phyloP scores from a whole-genome alignment of 2,113 vertebrate species.

The Numenius arquata region DNA sequence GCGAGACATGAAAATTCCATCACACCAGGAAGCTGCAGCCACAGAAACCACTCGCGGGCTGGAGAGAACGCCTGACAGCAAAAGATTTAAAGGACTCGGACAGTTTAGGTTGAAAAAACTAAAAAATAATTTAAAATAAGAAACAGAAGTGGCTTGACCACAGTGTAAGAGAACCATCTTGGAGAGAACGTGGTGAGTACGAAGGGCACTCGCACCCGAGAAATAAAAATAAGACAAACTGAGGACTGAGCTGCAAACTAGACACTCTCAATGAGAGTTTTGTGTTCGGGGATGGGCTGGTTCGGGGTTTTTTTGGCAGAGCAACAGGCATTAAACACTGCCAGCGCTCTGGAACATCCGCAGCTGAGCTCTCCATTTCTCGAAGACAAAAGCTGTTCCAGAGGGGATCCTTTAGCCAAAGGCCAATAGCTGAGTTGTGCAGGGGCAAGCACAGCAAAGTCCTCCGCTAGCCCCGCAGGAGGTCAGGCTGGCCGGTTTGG shows the following conservation, averaged over 20 bases:
- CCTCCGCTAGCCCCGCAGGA: too few species aligned
- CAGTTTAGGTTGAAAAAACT: background rate
- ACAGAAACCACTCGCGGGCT: background rate
- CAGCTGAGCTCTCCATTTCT: background rate
- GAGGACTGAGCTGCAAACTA: background rate
- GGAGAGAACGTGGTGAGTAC: fast-evolving
- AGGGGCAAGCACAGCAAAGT: background rate
- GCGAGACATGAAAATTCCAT: background rate
- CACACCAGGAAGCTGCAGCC: background rate
- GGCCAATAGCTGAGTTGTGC: background rate
- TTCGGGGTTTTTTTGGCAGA: background rate
- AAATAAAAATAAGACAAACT: background rate
- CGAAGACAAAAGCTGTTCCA: background rate
- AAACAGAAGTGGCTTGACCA: background rate
- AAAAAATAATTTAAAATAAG: background rate
- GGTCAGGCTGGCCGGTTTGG: background rate
- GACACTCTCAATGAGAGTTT: background rate
- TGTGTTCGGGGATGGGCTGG: background rate
- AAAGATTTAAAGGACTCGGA: background rate
- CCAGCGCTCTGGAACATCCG: background rate
- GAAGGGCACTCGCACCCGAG: background rate
- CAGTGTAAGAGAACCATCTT: background rate
- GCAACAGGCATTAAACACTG: background rate
- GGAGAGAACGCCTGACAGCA: background rate
- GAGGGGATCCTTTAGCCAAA: background rate